Percentiles rank a stretch among this genome's conserved stretches.
Conservation (phyloP, 1,140 invertebrate species). For the Lepidurus packardi region DNA sequence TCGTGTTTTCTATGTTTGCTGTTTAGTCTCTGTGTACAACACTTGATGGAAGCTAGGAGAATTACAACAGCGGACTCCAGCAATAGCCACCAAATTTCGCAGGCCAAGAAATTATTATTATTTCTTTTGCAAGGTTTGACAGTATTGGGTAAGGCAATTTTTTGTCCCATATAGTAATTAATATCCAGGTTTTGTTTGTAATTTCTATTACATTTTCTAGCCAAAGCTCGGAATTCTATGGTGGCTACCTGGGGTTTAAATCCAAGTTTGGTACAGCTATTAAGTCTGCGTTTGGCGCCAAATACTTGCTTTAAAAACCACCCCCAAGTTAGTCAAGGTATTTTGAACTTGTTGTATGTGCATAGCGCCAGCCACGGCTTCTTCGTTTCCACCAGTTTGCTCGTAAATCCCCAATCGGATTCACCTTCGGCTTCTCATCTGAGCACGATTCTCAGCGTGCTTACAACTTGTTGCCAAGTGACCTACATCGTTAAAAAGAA, state of each 20-base stretch:
- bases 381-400: slow-evolving; percentile 4
- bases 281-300: neutral
- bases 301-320: neutral
- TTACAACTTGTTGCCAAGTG: neutral
- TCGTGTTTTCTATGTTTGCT: too few species aligned
- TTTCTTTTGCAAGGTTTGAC: slow-evolving; percentile 2
- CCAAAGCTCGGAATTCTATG: slow-evolving; percentile 13
- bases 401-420: neutral
- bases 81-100: neutral
- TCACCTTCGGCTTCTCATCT: neutral
- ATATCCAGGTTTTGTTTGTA: too few species aligned
- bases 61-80: neutral
- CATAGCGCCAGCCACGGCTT: slow-evolving; percentile 1
- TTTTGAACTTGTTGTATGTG: slow-evolving; percentile 1
- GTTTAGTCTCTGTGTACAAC: neutral
- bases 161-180: too few species aligned
- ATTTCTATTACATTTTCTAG: neutral
- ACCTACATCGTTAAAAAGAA: neutral
- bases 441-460: neutral
- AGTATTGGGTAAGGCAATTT: neutral
- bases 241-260: slow-evolving; percentile 10
- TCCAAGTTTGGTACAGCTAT: slow-evolving; percentile 23
- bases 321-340: neutral
- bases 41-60: neutral
- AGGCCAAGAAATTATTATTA: neutral